Conservation (phyloP, 2,888 invertebrate species). For the Perizoma affinitatum region DNA sequence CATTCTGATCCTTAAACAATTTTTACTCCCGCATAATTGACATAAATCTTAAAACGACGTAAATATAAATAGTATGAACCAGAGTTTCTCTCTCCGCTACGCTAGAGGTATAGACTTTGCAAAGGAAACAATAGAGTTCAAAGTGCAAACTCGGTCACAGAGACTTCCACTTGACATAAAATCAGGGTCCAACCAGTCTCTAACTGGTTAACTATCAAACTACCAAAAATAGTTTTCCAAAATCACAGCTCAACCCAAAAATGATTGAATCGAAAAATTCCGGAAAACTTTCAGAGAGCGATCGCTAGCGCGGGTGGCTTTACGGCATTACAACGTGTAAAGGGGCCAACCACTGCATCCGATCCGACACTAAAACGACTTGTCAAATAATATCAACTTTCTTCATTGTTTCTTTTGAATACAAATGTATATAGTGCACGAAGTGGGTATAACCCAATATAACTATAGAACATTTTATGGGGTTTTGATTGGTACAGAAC, state of each 20-base stretch:
- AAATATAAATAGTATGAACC: too few relatives aligned
- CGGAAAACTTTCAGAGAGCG: conserved; percentile 23
- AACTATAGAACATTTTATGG: too few relatives aligned
- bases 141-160: conserved; percentile 2
- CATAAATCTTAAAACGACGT: too few relatives aligned
- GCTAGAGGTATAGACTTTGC: too few relatives aligned
- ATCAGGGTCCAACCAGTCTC: conserved; percentile 9
- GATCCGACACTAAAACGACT: conserved; percentile 7
- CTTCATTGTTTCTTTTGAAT: too few relatives aligned
- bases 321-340: conserved; percentile 12
- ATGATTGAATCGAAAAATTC: conserved; percentile 22
- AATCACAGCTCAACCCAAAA: conserved; percentile 23
- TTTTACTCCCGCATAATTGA: too few relatives aligned
- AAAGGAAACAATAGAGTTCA: not conserved
- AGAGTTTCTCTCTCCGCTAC: too few relatives aligned
- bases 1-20: too few relatives aligned
- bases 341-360: not conserved
- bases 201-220: conserved; percentile 16
- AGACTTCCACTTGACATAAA: not conserved
- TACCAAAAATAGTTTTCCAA: conserved; percentile 25
- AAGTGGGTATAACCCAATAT: too few relatives aligned
- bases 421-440: too few relatives aligned
- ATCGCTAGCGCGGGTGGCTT: conserved; percentile 19
- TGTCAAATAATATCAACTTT: too few relatives aligned
- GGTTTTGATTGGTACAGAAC: too few relatives aligned